A percentile compares a stretch with the other conserved stretches of the same genome.
These are phyloP conservation scores for Aphodius granarius DNA, from an alignment of 2,888 invertebrate genomes.

Conservation along the genomic window DNA sequence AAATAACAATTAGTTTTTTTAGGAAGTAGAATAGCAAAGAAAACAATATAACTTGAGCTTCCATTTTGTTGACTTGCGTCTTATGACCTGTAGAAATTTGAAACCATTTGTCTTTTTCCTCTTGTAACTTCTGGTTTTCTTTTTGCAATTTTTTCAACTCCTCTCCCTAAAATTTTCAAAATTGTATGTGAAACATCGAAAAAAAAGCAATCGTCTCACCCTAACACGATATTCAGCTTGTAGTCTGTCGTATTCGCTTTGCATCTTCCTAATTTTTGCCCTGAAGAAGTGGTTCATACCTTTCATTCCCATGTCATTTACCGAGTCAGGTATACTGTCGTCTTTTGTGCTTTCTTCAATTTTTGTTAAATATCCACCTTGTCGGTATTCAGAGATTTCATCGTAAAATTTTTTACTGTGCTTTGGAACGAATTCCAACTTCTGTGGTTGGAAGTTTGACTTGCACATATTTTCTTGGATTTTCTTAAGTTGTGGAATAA, in stretches of 20 bases:
- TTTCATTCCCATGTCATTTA: constrained; percentile 46
- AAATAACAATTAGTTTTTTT: not conserved
- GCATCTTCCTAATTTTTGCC: constrained; percentile 47
- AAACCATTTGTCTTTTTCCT: constrained; percentile 52
- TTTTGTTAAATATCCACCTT: not conserved
- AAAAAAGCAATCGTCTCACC: constrained; percentile 38
- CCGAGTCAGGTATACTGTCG: constrained; percentile 35
- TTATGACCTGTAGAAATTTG: constrained; percentile 43
- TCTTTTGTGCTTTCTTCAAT: not conserved
- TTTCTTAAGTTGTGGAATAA: not conserved
- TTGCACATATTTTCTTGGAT: constrained; percentile 19
- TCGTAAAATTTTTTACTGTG: constrained; percentile 11
- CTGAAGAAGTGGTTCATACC: constrained; percentile 46
- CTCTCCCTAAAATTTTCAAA: constrained; percentile 40
- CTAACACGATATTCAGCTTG: constrained; percentile 44
- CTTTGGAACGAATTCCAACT: constrained; percentile 5
- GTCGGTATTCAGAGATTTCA: constrained; percentile 8
- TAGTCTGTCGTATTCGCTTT: constrained; percentile 44
- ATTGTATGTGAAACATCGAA: not conserved
- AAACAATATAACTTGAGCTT: constrained; percentile 41
- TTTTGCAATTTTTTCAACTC: constrained; percentile 47
- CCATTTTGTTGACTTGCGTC: constrained; percentile 45
- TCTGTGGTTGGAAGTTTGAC: not conserved
- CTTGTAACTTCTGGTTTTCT: constrained; percentile 43
- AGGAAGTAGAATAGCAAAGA: not conserved